These are phyloP conservation scores for Chrysaora quinquecirrha DNA, from an alignment of 30 jellyfish, hydroid and myxozoan genomes.

Conservation along the genomic window DNA sequence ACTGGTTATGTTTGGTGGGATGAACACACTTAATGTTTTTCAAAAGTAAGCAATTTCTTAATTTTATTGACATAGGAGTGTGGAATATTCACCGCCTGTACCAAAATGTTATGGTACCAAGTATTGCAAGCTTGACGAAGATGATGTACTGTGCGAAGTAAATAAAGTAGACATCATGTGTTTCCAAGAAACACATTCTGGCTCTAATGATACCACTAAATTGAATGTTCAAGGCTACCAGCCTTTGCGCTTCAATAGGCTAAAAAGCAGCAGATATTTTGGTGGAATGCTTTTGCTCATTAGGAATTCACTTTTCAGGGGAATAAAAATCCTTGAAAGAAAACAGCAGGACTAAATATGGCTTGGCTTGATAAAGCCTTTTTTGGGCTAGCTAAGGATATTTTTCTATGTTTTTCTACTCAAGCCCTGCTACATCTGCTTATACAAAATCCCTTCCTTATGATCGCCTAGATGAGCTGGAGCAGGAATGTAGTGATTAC, in stretches of 20 bases:
- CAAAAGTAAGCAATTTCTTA: background rate
- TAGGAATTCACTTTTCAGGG: background rate
- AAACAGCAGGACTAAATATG: background rate
- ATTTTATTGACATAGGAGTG: conserved; percentile 11
- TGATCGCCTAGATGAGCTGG: background rate
- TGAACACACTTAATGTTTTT: background rate
- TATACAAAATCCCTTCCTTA: background rate
- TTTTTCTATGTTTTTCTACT: background rate
- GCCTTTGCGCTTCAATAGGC: background rate
- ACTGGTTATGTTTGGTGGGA: background rate
- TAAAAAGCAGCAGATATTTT: conserved; percentile 1
- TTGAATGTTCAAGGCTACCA: background rate
- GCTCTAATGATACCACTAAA: background rate
- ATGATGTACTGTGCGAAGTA: background rate
- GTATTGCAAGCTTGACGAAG: conserved; percentile 7
- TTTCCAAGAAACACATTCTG: background rate
- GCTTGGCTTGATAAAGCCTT: background rate
- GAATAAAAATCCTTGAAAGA: background rate
- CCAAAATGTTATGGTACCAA: background rate
- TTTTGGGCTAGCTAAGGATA: background rate
- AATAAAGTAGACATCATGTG: background rate
- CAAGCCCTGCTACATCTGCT: background rate
- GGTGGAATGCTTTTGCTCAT: conserved; percentile 4
- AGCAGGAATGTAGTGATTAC: background rate
- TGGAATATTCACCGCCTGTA: conserved; percentile 20